Evolutionary conservation across 2,113 vertebrate species (phyloP).

Genomic region (Mobula hypostoma): DNA sequence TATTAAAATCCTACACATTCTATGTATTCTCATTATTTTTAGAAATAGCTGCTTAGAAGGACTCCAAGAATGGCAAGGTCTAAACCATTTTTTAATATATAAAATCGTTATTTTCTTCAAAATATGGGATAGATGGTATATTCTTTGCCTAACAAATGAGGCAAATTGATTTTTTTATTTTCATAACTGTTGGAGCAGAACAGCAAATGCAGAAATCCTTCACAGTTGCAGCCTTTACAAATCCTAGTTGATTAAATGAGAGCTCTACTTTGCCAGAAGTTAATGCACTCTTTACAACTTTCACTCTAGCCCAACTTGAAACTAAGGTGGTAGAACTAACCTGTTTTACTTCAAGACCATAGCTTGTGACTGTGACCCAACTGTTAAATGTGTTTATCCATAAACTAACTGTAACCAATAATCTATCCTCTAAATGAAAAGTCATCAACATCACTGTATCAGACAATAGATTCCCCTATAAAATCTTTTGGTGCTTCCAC

Average conservation of each 20-base stretch:
- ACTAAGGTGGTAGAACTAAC: not conserved
- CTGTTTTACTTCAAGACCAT: not conserved
- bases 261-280: not conserved
- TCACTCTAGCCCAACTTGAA: not conserved
- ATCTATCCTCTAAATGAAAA: not conserved
- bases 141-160: not conserved
- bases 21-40: not conserved
- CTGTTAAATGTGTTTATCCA: not conserved
- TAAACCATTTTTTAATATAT: not conserved
- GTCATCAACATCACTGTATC: not conserved
- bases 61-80: not conserved
- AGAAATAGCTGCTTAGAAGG: not conserved
- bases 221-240: not conserved
- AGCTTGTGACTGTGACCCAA: not conserved
- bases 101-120: slow-evolving; percentile 14
- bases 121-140: not conserved
- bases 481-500: not conserved
- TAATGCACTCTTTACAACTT: not conserved
- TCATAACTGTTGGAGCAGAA: not conserved
- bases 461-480: slow-evolving; percentile 3
- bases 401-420: not conserved
- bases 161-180: not conserved
- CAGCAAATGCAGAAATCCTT: not conserved
- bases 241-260: not conserved
- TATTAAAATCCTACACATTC: not conserved